Evolutionary conservation across 2,888 invertebrate species (phyloP).

Genomic region (Mesoligia furuncula): DNA sequence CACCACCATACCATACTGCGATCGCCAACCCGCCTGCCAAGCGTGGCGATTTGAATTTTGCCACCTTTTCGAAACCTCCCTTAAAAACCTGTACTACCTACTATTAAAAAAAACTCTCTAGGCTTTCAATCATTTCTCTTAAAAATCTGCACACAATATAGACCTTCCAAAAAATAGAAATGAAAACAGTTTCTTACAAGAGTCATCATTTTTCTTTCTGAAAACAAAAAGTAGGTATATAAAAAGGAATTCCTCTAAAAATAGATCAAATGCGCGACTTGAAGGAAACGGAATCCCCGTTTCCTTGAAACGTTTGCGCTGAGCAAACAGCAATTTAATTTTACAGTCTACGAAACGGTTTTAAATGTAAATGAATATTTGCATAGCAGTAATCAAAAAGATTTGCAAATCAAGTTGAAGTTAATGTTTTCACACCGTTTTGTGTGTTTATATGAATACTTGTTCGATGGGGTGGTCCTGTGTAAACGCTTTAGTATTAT

Average conservation of each 20-base stretch:
- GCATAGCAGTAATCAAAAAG: constrained; percentile 46
- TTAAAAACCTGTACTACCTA: no score
- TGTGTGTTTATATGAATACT: constrained; percentile 1
- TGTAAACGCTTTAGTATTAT: constrained; percentile 11
- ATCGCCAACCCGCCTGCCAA: no score
- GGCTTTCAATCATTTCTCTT: neutral
- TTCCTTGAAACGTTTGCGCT: constrained; percentile 45
- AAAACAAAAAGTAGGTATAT: neutral
- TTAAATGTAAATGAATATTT: constrained; percentile 58
- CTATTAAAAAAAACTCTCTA: neutral
- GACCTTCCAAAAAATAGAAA: neutral
- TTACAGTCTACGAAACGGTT: constrained; percentile 25
- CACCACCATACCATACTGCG: no score
- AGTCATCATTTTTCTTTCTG: neutral
- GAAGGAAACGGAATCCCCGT: constrained; percentile 29
- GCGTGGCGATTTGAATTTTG: no score
- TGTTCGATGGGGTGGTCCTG: constrained; percentile 5
- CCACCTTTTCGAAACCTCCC: neutral
- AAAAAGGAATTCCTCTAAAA: constrained; percentile 7
- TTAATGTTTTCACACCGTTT: constrained; percentile 18
- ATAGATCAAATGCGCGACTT: constrained; percentile 21
- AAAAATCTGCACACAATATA: neutral
- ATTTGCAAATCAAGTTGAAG: constrained; percentile 37
- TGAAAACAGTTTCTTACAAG: neutral
- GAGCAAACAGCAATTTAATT: constrained; percentile 54